These are phyloP conservation scores for Oryctes rhinoceros DNA, from an alignment of 1,140 invertebrate species.

Conservation along the genomic window DNA sequence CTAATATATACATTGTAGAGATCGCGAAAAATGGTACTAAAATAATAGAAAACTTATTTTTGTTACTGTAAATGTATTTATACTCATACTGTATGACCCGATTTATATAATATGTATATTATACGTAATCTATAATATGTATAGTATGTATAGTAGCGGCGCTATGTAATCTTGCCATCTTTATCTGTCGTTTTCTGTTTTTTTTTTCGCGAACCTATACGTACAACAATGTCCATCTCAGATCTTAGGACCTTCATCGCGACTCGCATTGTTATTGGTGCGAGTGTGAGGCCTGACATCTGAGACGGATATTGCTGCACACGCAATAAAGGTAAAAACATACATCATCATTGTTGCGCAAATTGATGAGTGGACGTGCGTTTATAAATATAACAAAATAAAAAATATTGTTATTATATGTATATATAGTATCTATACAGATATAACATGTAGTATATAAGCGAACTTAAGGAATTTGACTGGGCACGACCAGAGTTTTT, in stretches of 20 bases:
- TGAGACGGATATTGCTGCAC: neutral
- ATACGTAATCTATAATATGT: neutral
- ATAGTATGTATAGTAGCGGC: neutral
- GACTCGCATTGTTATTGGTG: no score
- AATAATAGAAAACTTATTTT: slow-evolving; percentile 40
- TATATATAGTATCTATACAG: slow-evolving; percentile 36
- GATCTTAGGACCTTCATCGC: no score
- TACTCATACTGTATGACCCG: slow-evolving; percentile 12
- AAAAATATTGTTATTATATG: slow-evolving; percentile 33
- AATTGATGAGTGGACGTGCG: slow-evolving; percentile 16
- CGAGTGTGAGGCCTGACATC: no score
- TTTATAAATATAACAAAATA: slow-evolving; percentile 19
- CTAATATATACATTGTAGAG: slow-evolving; percentile 10
- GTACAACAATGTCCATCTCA: no score
- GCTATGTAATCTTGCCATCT: neutral
- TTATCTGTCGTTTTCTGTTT: neutral
- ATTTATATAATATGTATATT: slow-evolving; percentile 3
- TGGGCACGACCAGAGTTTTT: slow-evolving; percentile 34
- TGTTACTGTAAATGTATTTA: slow-evolving; percentile 35
- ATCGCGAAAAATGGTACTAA: slow-evolving; percentile 30
- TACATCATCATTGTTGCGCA: slow-evolving; percentile 20
- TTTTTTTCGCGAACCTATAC: neutral
- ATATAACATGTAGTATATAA: slow-evolving; percentile 9
- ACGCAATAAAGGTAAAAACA: neutral
- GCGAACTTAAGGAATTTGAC: slow-evolving; percentile 38